Evolutionary conservation across 1,140 invertebrate genomes (phyloP), one percentile per base, ranked within the genome.

Genomic region (Akabosia matsudoensis): DNA sequence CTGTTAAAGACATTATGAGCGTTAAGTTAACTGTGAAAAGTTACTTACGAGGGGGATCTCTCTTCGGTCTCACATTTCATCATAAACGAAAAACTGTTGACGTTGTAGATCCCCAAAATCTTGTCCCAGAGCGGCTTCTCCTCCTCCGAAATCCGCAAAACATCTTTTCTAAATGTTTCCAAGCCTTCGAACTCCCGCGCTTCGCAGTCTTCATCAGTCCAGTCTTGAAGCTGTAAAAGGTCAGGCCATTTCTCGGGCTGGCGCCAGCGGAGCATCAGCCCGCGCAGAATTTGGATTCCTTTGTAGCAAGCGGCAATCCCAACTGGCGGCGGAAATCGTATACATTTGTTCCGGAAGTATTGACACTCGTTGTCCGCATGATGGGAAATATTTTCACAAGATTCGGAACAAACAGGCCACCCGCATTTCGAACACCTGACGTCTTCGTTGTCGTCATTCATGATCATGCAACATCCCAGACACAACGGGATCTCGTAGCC

Each of bases 381-480:
- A n/a, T n/a, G n/a, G n/a, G n/a, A n/a, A n/a, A 76, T 70, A 45
- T 51, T 34, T 33, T 76, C 76, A 51, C 76, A 76, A 18, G 73
- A 54, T 45, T 54, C 30, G 22, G 67, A 64, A 22, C 76, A 76
- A 30, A 76, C 45, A 13, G 76, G 76, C 76, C 76, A 76, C 14
- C 51, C 30, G 34, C 76, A 76, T 28, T 74, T 64, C 24, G 71
- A 67, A 67, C 76, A 76, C n/a, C 76, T 70, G 51, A 54, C 67
- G 26, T 76, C 64, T 76, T 76, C 76, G 14, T 74, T 76, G 33
- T 73, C 71, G 16, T 73, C 75, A 72, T 76, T 74, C 71, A 76
- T 73, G 4, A 76, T 64, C 16, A 76, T 56, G 54, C 76, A 45
- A 18, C 76, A 76, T 31, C 76, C 51, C 10, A 76, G 33, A 31